phyloP scores from a whole-genome alignment of 2,113 vertebrate species.

The Geococcyx californianus region DNA sequence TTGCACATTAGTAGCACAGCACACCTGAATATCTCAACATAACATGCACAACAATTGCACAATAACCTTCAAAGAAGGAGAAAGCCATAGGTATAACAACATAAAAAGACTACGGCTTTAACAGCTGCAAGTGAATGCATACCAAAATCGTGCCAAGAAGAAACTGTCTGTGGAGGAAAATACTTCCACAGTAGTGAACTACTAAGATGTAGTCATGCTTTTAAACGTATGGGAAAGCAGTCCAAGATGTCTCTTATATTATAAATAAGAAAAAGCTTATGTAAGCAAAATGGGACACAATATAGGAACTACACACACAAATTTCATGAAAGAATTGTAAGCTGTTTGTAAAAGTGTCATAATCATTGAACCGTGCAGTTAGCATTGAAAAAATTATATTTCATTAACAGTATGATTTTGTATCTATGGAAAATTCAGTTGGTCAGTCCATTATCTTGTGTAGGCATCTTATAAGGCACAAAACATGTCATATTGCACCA shows the following conservation, averaged over 20 bases:
- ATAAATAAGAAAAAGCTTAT: background rate
- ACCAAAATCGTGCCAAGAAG: background rate
- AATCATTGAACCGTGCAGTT: background rate
- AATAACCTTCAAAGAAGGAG: background rate
- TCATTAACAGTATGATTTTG: background rate
- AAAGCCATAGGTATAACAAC: background rate
- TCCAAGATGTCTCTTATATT: background rate
- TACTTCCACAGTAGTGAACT: background rate
- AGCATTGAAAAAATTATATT: background rate
- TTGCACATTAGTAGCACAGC: background rate
- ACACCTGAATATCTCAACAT: background rate
- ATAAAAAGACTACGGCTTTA: background rate
- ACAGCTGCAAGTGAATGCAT: background rate
- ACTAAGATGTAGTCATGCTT: background rate
- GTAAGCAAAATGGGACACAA: background rate
- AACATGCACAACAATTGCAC: background rate
- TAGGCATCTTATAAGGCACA: background rate
- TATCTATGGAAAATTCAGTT: background rate
- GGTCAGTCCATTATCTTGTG: background rate
- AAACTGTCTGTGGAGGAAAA: background rate
- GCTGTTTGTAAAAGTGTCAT: background rate
- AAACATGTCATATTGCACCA: background rate
- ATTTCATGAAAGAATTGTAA: background rate
- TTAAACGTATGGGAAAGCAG: background rate
- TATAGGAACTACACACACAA: background rate